phyloP scores from a whole-genome alignment of 2,113 vertebrate species.

The Salvelinus sp. region DNA sequence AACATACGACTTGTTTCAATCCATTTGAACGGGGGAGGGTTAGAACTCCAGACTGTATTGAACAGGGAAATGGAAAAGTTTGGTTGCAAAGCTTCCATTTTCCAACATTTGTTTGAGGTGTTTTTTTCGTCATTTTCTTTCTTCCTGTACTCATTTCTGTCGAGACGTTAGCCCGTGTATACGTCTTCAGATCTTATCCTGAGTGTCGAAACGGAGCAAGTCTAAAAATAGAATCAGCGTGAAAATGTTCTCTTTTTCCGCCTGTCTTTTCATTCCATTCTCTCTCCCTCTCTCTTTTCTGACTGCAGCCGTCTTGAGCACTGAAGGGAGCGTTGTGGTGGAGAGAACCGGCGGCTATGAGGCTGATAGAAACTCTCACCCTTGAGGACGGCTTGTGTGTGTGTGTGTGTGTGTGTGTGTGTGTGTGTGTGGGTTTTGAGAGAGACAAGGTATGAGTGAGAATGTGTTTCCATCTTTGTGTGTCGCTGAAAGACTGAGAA shows the following conservation, averaged over 20 bases:
- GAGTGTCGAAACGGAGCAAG: slow-evolving; percentile 12
- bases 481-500: background rate
- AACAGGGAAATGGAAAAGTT: background rate
- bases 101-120: background rate
- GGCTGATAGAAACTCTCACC: slow-evolving; percentile 28
- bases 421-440: background rate
- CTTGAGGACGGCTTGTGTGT: slow-evolving; percentile 11
- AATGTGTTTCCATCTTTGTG: background rate
- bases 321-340: slow-evolving; percentile 11
- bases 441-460: background rate
- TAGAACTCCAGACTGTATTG: background rate
- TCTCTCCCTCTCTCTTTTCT: slow-evolving; percentile 10
- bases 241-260: slow-evolving; percentile 18
- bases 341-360: slow-evolving; percentile 22
- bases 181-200: slow-evolving; percentile 47
- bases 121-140: background rate
- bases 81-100: background rate
- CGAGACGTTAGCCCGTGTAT: slow-evolving; percentile 25
- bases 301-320: slow-evolving; percentile 20
- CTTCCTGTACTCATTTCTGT: slow-evolving; percentile 17
- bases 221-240: slow-evolving; percentile 58
- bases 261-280: slow-evolving; percentile 22
- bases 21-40: background rate
- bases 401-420: slow-evolving; percentile 8
- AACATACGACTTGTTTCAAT: background rate